Evolutionary conservation across 2,113 vertebrate genomes (phyloP), one percentile per base, ranked within the genome.

Genomic region (Balaeniceps rex): DNA sequence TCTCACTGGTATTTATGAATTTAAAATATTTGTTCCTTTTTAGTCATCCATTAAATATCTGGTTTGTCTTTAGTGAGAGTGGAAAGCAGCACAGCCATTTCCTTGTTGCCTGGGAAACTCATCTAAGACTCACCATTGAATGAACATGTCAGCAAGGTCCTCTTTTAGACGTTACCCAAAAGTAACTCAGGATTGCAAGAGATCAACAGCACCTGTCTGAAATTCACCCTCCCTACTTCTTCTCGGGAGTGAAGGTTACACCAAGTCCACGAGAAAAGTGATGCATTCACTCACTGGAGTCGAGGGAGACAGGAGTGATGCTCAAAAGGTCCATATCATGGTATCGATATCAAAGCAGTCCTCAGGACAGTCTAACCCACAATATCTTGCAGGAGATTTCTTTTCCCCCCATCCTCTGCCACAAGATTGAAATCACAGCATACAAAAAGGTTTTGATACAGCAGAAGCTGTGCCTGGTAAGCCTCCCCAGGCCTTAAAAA

Each of bases 71-170:
- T 7, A 38, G 58, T 11, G 65, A n/a, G 57, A 60, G 54, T 19
- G 34, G 65, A 83, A 94, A 87, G 72, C 69, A 79, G 70, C 77
- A 51, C 69, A 83, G 68, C 70, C 82, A 57, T 60, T 82, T 72
- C 72, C 71, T 66, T 40, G 85, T 84, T 93, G 84, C 83, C 92
- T 80, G 75, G 88, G 79, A 91, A 96, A 91, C 79, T 86, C 25
- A 1, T 54, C 44, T 66, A 22, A n/a, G 68, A 74, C n/a, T 58
- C 65, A 40, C 10, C 64, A 79, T 33, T 9, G 14, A 80, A 86
- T 75, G 29, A 81, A 57, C 3, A 3, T 51, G 64, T 79, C 80
- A 91, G 36, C 42, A 74, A 84, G 57, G 71, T 52, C 49, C 46
- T 81, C 69, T 68, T 66, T 69, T 66, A 87, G 69, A 28, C 4